phyloP scores from a whole-genome alignment of 1,140 invertebrate genomes.

The Sinonovacula constricta region DNA sequence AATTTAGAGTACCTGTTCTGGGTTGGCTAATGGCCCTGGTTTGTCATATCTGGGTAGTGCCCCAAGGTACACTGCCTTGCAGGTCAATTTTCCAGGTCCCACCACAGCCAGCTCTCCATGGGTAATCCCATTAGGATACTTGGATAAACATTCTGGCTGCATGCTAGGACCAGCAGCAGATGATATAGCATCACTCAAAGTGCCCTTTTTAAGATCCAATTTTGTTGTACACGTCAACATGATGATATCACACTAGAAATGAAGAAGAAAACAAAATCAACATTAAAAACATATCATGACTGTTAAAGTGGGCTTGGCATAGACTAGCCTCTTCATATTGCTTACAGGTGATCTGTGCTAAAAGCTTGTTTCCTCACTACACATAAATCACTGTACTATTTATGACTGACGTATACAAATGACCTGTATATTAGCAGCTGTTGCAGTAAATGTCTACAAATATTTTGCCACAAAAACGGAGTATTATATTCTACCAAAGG shows the following conservation, averaged over 20 bases:
- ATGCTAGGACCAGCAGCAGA: slow-evolving; percentile 49
- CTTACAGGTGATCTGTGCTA: too few relatives aligned
- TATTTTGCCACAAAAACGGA: too few relatives aligned
- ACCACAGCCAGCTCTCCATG: slow-evolving; percentile 55
- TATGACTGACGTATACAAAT: too few relatives aligned
- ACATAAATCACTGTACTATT: too few relatives aligned
- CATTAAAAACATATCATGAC: background rate
- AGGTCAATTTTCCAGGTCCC: slow-evolving; percentile 52
- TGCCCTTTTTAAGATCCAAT: slow-evolving; percentile 55
- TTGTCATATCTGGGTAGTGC: slow-evolving; percentile 47
- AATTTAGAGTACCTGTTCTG: slow-evolving; percentile 30
- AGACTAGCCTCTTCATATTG: too few relatives aligned
- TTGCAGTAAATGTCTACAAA: too few relatives aligned
- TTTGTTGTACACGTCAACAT: slow-evolving; percentile 52
- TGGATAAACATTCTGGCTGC: slow-evolving; percentile 44
- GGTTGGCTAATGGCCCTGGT: slow-evolving; percentile 3
- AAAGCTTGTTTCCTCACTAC: too few relatives aligned
- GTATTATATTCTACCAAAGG: too few relatives aligned
- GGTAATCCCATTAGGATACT: slow-evolving; percentile 56
- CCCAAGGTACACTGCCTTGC: slow-evolving; percentile 56
- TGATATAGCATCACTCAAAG: slow-evolving; percentile 51
- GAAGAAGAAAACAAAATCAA: background rate
- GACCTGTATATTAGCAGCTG: too few relatives aligned
- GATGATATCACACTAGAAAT: slow-evolving; percentile 60
- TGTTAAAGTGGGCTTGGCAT: too few relatives aligned